These are phyloP conservation scores for Panorpa germanica DNA, from an alignment of 2,888 invertebrate species.

Conservation along the genomic window DNA sequence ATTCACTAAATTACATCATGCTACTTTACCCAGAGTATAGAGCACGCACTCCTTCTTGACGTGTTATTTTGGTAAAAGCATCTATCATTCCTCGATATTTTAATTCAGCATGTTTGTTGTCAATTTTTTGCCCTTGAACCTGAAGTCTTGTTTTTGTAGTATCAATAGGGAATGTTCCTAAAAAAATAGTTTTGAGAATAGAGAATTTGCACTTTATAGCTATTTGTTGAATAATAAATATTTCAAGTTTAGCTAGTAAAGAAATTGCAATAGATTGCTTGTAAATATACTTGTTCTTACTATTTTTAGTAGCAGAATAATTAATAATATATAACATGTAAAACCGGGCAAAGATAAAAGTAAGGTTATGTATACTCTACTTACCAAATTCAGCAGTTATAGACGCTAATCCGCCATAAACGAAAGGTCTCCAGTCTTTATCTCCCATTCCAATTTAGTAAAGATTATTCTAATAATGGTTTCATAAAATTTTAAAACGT, in stretches of 20 bases:
- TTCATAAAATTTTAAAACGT: too few relatives aligned
- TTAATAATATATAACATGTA: slow-evolving; percentile 11
- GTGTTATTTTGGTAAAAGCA: slow-evolving; percentile 69
- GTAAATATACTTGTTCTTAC: slow-evolving; percentile 3
- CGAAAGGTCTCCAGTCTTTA: slow-evolving; percentile 80
- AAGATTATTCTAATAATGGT: slow-evolving; percentile 10
- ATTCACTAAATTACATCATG: too few relatives aligned
- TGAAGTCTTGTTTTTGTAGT: slow-evolving; percentile 88
- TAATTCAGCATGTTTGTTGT: slow-evolving; percentile 49
- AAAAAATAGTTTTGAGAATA: slow-evolving; percentile 14
- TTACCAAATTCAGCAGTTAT: slow-evolving; percentile 87
- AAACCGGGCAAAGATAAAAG: background rate
- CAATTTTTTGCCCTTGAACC: slow-evolving; percentile 80
- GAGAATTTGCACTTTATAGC: too few relatives aligned
- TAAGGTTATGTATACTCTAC: slow-evolving; percentile 16
- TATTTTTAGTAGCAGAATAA: slow-evolving; percentile 9
- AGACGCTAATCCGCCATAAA: slow-evolving; percentile 87
- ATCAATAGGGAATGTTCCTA: slow-evolving; percentile 93
- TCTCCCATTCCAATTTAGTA: slow-evolving; percentile 43
- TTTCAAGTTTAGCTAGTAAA: slow-evolving; percentile 4
- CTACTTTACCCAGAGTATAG: slow-evolving; percentile 63
- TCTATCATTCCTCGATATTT: slow-evolving; percentile 85
- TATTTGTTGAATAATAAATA: slow-evolving; percentile 8
- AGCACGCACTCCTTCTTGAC: slow-evolving; percentile 70
- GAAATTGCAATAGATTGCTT: background rate